Base-by-base conservation (phyloP, 2,888 invertebrate genomes). In the Serrognathus titanus region DNA sequence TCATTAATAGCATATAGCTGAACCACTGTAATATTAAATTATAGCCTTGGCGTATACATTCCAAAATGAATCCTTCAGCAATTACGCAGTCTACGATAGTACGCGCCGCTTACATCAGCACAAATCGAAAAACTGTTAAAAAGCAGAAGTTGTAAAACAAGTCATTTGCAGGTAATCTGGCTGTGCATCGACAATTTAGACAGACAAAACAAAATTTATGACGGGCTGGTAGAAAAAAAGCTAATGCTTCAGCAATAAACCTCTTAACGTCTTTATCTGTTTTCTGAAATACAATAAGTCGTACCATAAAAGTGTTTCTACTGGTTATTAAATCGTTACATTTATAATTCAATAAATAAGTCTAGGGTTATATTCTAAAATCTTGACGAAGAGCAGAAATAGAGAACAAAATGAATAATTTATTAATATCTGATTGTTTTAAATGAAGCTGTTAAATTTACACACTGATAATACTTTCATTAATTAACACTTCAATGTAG, bases 151-250 rank as follows among this genome's bases (percentile, higher is more conserved):
- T 13, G 16, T 36, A 49, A 54, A 59, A 57, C 41, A 51, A 60
- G 57, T 53, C 51, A 57, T 58, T 53, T 47, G 38, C 53, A 53
- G 53, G 53, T 52, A 52, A 24, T 38, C 51, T 50, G 58, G 57
- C 58, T 60, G 62, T 58, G 63, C 60, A 64, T 59, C 57, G 60
- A 60, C 61, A 60, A 62, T 61, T 61, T 58, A 54, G 60, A 54
- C 60, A 52, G 59, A 54, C 59, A 51, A 59, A 62, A 63, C 66
- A 67, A 70, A 71, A 74, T 74, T 73, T 74, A 74, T 73, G 71
- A 64, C 62, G 59, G 56, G 49, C 64, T 66, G 6, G 24, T 31
- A 31, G 66, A 68, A 69, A 72, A 68, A 66, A 71, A 68, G 66
- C 68, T 68, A 67, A 70, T 71, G 69, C 71, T 69, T 55, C 49